Conservation (phyloP, 2,888 invertebrate species). For the Criorhina ranunculi region DNA sequence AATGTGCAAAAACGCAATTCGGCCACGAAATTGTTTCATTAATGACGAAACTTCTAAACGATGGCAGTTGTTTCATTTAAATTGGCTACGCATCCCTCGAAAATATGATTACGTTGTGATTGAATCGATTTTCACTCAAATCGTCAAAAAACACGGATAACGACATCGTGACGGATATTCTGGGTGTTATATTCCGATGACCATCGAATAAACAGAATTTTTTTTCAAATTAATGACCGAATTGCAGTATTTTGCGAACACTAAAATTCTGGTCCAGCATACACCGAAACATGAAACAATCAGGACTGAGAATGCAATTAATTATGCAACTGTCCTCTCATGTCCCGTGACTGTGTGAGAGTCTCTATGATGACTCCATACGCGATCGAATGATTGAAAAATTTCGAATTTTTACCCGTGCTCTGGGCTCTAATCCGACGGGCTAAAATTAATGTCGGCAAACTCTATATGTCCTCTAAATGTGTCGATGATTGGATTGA, state of each 20-base stretch:
- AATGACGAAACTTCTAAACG: conserved; percentile 43
- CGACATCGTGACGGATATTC: conserved; percentile 1
- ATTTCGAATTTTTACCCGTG: conserved; percentile 42
- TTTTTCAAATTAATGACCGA: conserved; percentile 69
- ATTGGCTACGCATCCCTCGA: conserved; percentile 40
- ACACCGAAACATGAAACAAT: conserved; percentile 47
- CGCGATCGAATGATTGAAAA: conserved; percentile 59
- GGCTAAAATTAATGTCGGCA: conserved; percentile 51
- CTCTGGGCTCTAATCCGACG: conserved; percentile 47
- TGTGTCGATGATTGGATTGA: conserved; percentile 63
- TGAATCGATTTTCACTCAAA: conserved; percentile 59
- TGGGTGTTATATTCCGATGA: background rate
- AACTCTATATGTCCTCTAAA: conserved; percentile 47
- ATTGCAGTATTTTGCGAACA: conserved; percentile 24
- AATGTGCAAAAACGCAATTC: conserved; percentile 31
- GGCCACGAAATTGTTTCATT: conserved; percentile 44
- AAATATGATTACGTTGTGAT: conserved; percentile 64
- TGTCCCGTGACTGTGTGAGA: conserved; percentile 33
- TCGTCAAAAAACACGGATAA: conserved; percentile 3
- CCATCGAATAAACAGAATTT: conserved; percentile 62
- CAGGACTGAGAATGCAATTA: conserved; percentile 56
- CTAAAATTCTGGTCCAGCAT: conserved; percentile 59
- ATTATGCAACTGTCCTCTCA: conserved; percentile 64
- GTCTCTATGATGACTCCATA: conserved; percentile 44
- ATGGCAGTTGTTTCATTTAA: conserved; percentile 40